Percentiles rank a stretch among this genome's conserved stretches.
Evolutionary conservation across 2,888 invertebrate genomes (phyloP).

Genomic region (Clunio marinus): DNA sequence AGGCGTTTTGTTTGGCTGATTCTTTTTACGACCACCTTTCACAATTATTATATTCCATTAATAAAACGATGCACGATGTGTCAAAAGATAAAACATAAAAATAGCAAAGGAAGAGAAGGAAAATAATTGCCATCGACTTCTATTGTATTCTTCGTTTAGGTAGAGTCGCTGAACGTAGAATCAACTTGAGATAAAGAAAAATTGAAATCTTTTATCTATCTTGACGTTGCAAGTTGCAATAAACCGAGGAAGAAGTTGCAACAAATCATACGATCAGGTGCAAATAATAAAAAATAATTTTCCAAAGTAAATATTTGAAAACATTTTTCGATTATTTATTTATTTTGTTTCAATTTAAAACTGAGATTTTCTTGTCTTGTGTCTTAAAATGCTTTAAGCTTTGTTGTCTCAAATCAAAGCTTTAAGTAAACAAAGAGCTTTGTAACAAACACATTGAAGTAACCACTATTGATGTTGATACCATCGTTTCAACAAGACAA

Average conservation of each 20-base stretch:
- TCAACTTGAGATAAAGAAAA: background rate
- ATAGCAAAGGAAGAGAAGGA: background rate
- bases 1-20: background rate
- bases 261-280: slow-evolving; percentile 29
- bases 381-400: too few relatives aligned
- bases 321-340: background rate
- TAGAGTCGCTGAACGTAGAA: background rate
- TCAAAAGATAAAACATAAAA: slow-evolving; percentile 7
- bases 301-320: background rate
- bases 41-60: slow-evolving; percentile 20
- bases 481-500: too few relatives aligned
- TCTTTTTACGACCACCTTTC: background rate
- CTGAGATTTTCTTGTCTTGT: too few relatives aligned
- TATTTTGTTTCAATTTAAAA: too few relatives aligned
- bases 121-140: background rate
- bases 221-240: too few relatives aligned
- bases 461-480: too few relatives aligned
- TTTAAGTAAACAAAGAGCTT: too few relatives aligned
- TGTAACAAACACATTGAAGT: too few relatives aligned
- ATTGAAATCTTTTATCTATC: slow-evolving; percentile 6
- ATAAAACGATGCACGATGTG: slow-evolving; percentile 19
- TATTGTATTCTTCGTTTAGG: too few relatives aligned
- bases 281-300: slow-evolving; percentile 11
- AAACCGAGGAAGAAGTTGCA: background rate
- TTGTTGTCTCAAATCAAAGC: too few relatives aligned